Base-by-base conservation (phyloP, 2,113 vertebrate species). In the Microcebus griseorufus region DNA sequence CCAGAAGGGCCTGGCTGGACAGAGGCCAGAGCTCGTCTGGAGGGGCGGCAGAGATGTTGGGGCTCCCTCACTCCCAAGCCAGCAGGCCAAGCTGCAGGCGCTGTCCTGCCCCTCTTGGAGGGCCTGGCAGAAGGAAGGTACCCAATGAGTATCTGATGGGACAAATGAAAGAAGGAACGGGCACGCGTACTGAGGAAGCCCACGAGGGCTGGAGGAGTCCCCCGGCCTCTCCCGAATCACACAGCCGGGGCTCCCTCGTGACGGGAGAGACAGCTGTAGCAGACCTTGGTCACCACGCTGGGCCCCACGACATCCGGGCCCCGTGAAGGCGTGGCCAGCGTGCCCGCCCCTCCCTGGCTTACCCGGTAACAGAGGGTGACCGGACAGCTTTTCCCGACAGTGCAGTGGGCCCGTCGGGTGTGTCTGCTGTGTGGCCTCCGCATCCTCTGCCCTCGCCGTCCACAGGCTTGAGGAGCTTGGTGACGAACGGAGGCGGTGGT, bases 91-190 rank as follows among this genome's bases (percentile, higher is more conserved):
- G 37, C 45, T 70, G 70, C 32, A 34, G 37, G 12, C 27, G 27
- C 25, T 23, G 6, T 7, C 67, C 9, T 45, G 34, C 0, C 0
- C 25, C n/a, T 75, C 48, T 9, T n/a, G 29, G 23, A 55, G 64
- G 48, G 20, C 20, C 1, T 11, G 14, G 53, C 25, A 23, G 79
- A 83, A 75, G 51, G 22, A 51, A 73, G 13, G 11, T 2, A 1
- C 27, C 20, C 3, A 39, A 25, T 39, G 25, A 51, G 7, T 29
- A 45, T 16, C 58, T 87, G 51, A 42, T 2, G 20, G n/a, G 53
- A 87, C 0, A 6, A 8, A 39, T 27, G n/a, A 27, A 29, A 42
- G 81, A 39, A n/a, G 64, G 6, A 42, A 25, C 27, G 55, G 5
- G 29, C 17, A 16, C 4, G 14, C 14, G 62, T 29, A 18, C 3